Evolutionary conservation across 1,140 invertebrate species (phyloP).

Genomic region (Diploscapter pachys): DNA sequence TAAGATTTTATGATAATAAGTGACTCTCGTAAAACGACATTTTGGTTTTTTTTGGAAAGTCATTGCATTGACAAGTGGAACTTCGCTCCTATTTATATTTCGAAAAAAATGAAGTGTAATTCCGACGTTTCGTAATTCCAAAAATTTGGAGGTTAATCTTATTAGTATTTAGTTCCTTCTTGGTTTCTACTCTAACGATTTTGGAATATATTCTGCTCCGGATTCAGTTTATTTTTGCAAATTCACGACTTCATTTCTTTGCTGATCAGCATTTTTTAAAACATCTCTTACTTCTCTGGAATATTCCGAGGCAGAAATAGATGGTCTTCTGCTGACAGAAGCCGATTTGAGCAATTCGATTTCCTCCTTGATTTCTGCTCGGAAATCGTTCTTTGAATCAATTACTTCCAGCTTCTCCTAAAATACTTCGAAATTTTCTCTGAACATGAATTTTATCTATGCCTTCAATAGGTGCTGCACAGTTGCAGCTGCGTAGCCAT

Average conservation of each 20-base stretch:
- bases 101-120: too few species aligned
- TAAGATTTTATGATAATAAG: slow-evolving; percentile 5
- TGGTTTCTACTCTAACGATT: too few species aligned
- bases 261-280: neutral
- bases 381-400: slow-evolving; percentile 48
- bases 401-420: slow-evolving; percentile 43
- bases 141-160: too few species aligned
- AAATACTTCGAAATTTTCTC: neutral
- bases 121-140: too few species aligned
- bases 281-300: slow-evolving; percentile 12
- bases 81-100: neutral
- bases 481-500: slow-evolving; percentile 83
- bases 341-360: slow-evolving; percentile 39
- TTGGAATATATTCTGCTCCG: neutral
- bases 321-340: slow-evolving; percentile 34
- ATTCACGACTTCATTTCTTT: neutral
- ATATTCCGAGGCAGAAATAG: slow-evolving; percentile 14
- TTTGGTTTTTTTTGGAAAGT: neutral
- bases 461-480: slow-evolving; percentile 67
- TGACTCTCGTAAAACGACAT: neutral
- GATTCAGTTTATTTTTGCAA: neutral
- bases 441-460: neutral
- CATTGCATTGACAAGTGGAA: neutral
- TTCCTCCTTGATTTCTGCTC: slow-evolving; percentile 49
- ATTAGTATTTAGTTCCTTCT: too few species aligned